Base-by-base conservation (phyloP, 2,113 vertebrate genomes). In the Nicator chloris region DNA sequence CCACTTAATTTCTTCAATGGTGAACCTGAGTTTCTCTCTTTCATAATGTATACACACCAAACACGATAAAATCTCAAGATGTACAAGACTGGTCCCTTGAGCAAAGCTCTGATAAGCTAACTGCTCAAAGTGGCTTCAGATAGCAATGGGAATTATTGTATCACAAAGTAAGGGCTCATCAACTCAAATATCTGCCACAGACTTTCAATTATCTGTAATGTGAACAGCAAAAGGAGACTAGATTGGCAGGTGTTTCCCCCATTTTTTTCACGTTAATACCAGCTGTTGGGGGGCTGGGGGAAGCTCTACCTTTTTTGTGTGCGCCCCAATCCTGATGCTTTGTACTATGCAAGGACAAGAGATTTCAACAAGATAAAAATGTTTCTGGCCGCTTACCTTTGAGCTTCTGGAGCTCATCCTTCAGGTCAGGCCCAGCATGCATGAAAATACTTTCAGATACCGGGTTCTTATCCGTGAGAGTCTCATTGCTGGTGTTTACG, bases 401-500 rank as follows among this genome's bases (percentile, higher is more conserved):
- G 86, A 99, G 98, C 94, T 99, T 99, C 93, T 98, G 98, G 42
- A 99, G 98, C 76, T 99, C 99, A 11, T 99, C 99, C 60, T 97
- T 97, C 71, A 99, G 98, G 94, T 99, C 99, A 8, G 98, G 98
- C 27, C 99, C 99, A 1, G 99, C 99, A 28, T 99, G 98, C 95
- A 98, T 97, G 89, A 98, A 99, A 95, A 99, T 98, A 91, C 98
- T 98, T 86, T 99, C 99, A 19, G 99, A 99, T 15, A 99, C 98
- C 0, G 98, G 98, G 93, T 99, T 99, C 95, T 99, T 99, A 97
- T 99, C 99, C 0, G 96, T 98, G 26, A 99, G 98, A 10, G 97
- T 98, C 97, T 99, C 99, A 90, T 99, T 99, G 97, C 98, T 99
- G 42, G 99, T 99, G 87, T 99, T 99, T 42, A 99, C 98, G 24